phyloP scores from a whole-genome alignment of 2,797 vertebrate genomes.

The Meda fulgida region DNA sequence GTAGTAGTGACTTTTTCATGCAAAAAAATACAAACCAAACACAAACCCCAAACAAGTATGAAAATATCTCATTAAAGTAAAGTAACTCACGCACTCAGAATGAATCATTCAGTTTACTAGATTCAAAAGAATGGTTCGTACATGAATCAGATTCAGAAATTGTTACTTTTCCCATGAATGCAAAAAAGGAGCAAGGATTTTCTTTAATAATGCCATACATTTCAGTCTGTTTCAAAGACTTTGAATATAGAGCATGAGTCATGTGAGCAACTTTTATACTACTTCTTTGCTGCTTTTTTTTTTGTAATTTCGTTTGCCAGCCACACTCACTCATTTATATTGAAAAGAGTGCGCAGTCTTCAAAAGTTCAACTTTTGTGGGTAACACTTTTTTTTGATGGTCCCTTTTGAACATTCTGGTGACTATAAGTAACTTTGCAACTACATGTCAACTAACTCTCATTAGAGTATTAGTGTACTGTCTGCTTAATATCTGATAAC shows the following conservation, averaged over 20 bases:
- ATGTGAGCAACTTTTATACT: background rate
- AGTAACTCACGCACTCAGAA: background rate
- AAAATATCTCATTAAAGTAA: background rate
- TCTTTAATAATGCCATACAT: background rate
- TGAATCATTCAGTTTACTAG: background rate
- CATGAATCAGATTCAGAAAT: background rate
- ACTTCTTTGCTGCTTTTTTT: background rate
- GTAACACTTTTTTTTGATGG: too few relatives aligned
- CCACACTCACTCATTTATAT: background rate
- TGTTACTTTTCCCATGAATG: background rate
- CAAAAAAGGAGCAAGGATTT: background rate
- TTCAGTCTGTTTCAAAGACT: background rate
- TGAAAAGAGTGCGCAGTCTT: background rate
- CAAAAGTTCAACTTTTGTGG: background rate
- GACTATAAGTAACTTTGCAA: too few relatives aligned
- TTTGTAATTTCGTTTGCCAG: background rate
- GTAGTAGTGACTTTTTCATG: background rate
- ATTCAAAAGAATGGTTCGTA: background rate
- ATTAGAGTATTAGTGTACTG: too few relatives aligned
- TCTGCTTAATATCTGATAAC: too few relatives aligned
- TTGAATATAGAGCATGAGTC: background rate
- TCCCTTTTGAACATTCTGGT: too few relatives aligned
- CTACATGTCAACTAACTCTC: too few relatives aligned
- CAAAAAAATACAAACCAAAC: background rate
- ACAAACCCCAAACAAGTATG: background rate